Conservation (phyloP, 2,797 vertebrate genomes). For the Sebastes cheni region DNA sequence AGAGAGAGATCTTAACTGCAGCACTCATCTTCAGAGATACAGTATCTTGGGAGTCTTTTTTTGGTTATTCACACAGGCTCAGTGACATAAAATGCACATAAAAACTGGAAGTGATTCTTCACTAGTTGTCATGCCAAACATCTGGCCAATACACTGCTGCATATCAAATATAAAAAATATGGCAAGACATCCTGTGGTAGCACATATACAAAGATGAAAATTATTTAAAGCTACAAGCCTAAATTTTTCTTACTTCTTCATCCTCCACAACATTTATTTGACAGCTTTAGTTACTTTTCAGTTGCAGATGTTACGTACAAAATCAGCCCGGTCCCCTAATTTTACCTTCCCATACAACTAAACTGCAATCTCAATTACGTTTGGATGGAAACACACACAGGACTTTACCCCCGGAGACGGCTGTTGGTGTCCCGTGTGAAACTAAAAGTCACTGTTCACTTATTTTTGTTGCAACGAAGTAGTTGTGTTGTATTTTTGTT, state of each 20-base stretch:
- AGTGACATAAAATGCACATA: conserved; percentile 14
- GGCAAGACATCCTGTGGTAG: neutral
- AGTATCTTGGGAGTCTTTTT: neutral
- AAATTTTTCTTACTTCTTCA: neutral
- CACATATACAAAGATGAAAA: neutral
- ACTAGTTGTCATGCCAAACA: neutral
- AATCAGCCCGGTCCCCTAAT: no score
- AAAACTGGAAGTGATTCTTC: conserved; percentile 5
- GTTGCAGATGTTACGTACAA: neutral
- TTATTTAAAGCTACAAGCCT: neutral
- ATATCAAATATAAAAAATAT: neutral
- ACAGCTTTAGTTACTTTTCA: neutral
- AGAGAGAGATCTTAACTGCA: conserved; percentile 32
- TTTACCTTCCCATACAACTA: no score
- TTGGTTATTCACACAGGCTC: conserved; percentile 7
- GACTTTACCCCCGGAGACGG: no score
- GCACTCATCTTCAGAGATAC: conserved; percentile 29
- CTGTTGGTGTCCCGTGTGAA: no score
- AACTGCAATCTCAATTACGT: no score
- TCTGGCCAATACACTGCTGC: neutral
- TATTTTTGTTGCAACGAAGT: no score
- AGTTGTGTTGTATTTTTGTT: no score
- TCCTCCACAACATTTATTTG: neutral
- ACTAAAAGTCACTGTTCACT: no score
- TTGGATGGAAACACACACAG: no score